Percentiles rank a stretch among this genome's conserved stretches.
Evolutionary conservation across 2,888 invertebrate species (phyloP).

Genomic region (Saturnia pavonia): DNA sequence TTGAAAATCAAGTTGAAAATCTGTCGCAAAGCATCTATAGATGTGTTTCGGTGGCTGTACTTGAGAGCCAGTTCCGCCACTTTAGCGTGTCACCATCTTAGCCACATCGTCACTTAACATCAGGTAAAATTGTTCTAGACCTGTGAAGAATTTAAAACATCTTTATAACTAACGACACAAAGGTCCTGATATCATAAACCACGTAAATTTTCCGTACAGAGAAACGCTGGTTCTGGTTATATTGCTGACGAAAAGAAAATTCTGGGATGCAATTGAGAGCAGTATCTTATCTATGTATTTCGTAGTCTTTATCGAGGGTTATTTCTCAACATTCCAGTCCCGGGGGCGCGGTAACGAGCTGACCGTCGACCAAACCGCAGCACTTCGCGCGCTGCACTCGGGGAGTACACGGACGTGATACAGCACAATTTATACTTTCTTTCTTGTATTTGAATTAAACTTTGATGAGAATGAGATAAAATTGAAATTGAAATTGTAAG

Average conservation of each 20-base stretch:
- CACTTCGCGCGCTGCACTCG: slow-evolving; percentile 27
- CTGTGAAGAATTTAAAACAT: no score
- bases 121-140: no score
- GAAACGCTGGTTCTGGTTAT: neutral
- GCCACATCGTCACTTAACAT: no score
- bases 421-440: slow-evolving; percentile 20
- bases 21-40: no score
- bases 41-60: no score
- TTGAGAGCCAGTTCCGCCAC: no score
- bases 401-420: slow-evolving; percentile 28
- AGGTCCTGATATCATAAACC: neutral
- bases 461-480: slow-evolving; percentile 2
- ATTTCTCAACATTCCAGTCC: slow-evolving; percentile 23
- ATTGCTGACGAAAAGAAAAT: neutral
- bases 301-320: neutral
- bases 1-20: no score
- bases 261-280: neutral
- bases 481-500: neutral
- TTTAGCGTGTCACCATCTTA: no score
- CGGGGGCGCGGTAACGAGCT: slow-evolving; percentile 34
- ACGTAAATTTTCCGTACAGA: neutral
- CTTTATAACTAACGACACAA: neutral
- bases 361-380: slow-evolving; percentile 36
- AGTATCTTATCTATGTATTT: slow-evolving; percentile 11
- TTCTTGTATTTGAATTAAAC: slow-evolving; percentile 12